These are phyloP conservation scores for Astropecten irregularis DNA, from an alignment of 53 echinoderm and acorn worm species.

Conservation along the genomic window DNA sequence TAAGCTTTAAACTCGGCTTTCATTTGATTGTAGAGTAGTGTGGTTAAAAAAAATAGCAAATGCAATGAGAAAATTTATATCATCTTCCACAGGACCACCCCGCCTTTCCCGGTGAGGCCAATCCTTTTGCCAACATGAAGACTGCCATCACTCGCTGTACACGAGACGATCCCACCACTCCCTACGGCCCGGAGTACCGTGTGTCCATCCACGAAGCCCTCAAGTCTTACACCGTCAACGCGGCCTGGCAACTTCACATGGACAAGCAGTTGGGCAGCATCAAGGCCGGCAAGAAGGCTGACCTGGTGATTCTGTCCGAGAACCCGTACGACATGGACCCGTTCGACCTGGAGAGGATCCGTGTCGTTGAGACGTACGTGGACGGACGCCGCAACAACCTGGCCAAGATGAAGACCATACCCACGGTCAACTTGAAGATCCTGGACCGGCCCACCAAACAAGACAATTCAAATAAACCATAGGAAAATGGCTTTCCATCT, in stretches of 20 bases:
- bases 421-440: slow-evolving; percentile 2
- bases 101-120: slow-evolving; percentile 56
- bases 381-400: slow-evolving; percentile 56
- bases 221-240: slow-evolving; percentile 47
- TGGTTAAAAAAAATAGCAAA: too few species aligned
- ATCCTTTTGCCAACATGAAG: slow-evolving; percentile 50
- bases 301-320: slow-evolving; percentile 52
- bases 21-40: too few species aligned
- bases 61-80: neutral
- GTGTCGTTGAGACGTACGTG: slow-evolving; percentile 58
- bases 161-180: slow-evolving; percentile 32
- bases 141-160: slow-evolving; percentile 50
- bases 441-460: neutral
- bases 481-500: too few species aligned
- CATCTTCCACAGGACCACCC: slow-evolving; percentile 63
- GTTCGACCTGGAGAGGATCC: slow-evolving; percentile 45
- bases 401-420: slow-evolving; percentile 26
- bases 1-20: too few species aligned
- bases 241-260: slow-evolving; percentile 55
- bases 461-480: neutral
- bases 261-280: slow-evolving; percentile 13
- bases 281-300: slow-evolving; percentile 34
- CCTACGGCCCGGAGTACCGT: slow-evolving; percentile 44
- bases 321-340: slow-evolving; percentile 60
- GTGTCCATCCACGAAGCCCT: slow-evolving; percentile 22